A percentile compares a stretch with the other conserved stretches of the same genome.
These are phyloP conservation scores for Micromys minutus DNA, from an alignment of 2,113 vertebrate genomes.

Conservation along the genomic window DNA sequence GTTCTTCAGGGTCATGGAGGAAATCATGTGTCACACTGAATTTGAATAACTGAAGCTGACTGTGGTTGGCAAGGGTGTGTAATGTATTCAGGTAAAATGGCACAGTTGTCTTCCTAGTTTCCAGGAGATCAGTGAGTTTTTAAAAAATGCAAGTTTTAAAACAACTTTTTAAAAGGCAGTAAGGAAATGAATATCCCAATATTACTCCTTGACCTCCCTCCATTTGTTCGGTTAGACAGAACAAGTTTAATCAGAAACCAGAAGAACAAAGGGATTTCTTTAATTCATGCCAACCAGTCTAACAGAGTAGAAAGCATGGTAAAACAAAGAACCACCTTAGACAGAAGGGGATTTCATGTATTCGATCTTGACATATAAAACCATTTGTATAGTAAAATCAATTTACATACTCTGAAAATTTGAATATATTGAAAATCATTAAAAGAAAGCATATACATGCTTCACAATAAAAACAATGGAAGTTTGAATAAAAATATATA, in stretches of 20 bases:
- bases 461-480: not conserved
- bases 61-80: not conserved
- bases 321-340: not conserved
- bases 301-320: not conserved
- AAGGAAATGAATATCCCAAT: not conserved
- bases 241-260: not conserved
- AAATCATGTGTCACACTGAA: not conserved
- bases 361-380: not conserved
- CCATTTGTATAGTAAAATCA: not conserved
- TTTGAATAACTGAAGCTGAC: not conserved
- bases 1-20: too few species aligned
- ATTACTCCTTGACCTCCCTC: not conserved
- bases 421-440: not conserved
- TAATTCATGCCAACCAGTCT: too few species aligned
- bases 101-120: not conserved
- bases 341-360: too few species aligned
- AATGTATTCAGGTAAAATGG: rapidly evolving
- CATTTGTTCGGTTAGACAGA: not conserved
- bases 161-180: not conserved
- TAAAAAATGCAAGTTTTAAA: not conserved
- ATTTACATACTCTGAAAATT: not conserved
- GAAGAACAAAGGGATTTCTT: not conserved
- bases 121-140: not conserved
- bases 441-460: not conserved
- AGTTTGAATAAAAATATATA: too few species aligned